phyloP scores from a whole-genome alignment of 2,113 vertebrate genomes.

The Numenius arquata region DNA sequence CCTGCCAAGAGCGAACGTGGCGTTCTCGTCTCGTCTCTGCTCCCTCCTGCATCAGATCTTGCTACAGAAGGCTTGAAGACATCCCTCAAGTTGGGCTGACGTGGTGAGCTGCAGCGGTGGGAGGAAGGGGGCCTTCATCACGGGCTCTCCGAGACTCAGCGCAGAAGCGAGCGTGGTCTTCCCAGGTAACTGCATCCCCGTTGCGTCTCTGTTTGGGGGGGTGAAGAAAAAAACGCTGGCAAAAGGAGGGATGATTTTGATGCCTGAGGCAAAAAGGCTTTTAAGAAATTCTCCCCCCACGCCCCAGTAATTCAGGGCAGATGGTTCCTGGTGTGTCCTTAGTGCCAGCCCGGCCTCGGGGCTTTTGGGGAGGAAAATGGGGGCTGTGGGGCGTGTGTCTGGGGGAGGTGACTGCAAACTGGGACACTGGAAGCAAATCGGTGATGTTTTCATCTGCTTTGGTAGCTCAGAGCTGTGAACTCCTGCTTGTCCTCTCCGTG shows the following conservation, averaged over 20 bases:
- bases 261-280: background rate
- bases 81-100: background rate
- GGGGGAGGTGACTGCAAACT: background rate
- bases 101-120: fast-evolving
- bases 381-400: too few species aligned
- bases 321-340: background rate
- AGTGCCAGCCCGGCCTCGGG: fast-evolving
- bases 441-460: background rate
- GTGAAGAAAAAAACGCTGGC: background rate
- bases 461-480: background rate
- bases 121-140: background rate
- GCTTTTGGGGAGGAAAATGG: background rate
- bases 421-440: background rate
- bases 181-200: background rate
- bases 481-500: fast-evolving
- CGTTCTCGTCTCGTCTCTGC: background rate
- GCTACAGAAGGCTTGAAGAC: background rate
- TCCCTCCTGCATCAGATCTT: fast-evolving
- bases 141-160: fast-evolving
- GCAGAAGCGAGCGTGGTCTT: background rate
- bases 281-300: background rate
- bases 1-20: background rate
- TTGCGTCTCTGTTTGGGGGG: background rate
- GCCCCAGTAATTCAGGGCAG: background rate
- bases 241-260: background rate